Conservation (phyloP, 2,888 invertebrate species). For the Melipona bicolor region DNA sequence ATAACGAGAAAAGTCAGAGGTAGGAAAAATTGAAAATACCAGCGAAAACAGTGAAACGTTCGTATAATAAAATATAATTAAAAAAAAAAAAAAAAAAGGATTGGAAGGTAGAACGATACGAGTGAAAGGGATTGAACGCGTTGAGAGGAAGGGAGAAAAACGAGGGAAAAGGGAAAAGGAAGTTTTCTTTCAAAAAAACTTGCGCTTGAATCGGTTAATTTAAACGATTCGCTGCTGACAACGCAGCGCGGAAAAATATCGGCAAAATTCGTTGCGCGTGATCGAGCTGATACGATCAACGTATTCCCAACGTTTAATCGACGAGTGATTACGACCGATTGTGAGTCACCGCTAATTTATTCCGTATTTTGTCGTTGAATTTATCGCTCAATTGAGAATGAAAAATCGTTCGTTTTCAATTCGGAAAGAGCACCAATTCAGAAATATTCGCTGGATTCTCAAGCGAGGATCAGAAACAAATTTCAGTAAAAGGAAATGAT, state of each 20-base stretch:
- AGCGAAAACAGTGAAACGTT: no score
- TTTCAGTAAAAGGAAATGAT: background rate
- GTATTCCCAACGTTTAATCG: background rate
- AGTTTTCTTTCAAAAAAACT: background rate
- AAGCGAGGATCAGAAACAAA: background rate
- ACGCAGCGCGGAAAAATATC: conserved; percentile 3
- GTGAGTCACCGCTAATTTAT: conserved; percentile 5
- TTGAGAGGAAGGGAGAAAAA: background rate
- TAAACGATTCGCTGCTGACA: background rate
- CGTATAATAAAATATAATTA: no score
- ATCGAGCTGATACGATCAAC: background rate
- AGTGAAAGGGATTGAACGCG: background rate
- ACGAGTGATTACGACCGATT: background rate
- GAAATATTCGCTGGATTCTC: no score
- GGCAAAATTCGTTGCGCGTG: background rate
- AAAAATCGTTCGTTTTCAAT: no score
- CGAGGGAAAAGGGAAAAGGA: background rate
- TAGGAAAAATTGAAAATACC: background rate
- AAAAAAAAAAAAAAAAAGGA: no score
- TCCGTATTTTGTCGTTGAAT: background rate
- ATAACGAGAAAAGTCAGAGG: background rate
- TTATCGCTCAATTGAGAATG: no score
- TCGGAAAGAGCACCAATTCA: no score
- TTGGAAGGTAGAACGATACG: no score
- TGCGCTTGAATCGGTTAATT: background rate